Evolutionary conservation across 2,888 invertebrate species (phyloP), one percentile per base, ranked within the genome.

Genomic region (Escarpia spicata): DNA sequence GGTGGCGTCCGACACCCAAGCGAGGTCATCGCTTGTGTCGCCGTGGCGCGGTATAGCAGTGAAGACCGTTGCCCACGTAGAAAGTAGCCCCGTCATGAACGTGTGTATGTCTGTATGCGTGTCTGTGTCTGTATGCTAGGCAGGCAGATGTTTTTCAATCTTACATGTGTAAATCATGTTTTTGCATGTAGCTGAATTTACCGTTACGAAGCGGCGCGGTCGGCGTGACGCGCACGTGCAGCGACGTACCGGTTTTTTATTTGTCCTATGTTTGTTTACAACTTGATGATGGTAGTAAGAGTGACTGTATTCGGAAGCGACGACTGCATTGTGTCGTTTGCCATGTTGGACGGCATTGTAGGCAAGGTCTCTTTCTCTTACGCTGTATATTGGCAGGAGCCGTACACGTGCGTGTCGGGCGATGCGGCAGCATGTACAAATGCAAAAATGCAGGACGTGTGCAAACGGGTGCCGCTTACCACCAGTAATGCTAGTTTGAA

Each of bases 81-180:
- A 52, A 4, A 75, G 75, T 75, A 75, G 75, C 75, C 75, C 75
- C 75, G 75, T 75, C n/a, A 26, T 75, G 75, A 26, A 26, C 26
- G 75, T 75, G 75, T 26, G 75, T 26, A 26, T 26, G 75, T 75
- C 19, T 26, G 52, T 52, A 15, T 52, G 52, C 52, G 52, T 52
- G 52, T 37, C 37, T 37, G 12, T 75, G 75, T 75, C 75, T 75
- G 75, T 75, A 26, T 75, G 98, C 90, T 98, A 75, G 19, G 26
- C 75, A 75, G 26, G 75, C 75, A 75, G 19, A 75, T 75, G 75
- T 75, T 75, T 75, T 75, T 75, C n/a, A 75, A 75, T 75, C 75
- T 75, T 75, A 75, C 75, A 75, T 75, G 26, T 19, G 75, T n/a
- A 75, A 75, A 75, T 75, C 75, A 75, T 75, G 75, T 75, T 75